Evolutionary conservation across 2,797 vertebrate genomes (phyloP).

Genomic region (Sphaeramia orbicularis): DNA sequence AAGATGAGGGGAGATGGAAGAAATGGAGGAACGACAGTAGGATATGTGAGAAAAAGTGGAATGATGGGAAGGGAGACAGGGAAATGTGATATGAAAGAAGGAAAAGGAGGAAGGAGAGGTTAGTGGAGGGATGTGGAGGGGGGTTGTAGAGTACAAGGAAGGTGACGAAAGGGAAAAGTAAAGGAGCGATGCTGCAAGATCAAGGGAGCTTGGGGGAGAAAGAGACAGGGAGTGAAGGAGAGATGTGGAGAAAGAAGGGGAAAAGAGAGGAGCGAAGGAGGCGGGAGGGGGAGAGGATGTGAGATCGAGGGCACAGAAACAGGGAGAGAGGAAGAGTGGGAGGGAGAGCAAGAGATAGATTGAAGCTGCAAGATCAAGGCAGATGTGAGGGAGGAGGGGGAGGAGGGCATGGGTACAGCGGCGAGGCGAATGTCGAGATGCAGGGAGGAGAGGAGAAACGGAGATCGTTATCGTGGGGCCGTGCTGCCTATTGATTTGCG

Average conservation of each 20-base stretch:
- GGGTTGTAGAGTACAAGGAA: constrained; percentile 31
- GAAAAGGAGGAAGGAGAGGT: constrained; percentile 35
- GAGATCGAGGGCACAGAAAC: constrained; percentile 59
- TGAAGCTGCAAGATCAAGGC: constrained; percentile 74
- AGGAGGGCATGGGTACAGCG: constrained; percentile 38
- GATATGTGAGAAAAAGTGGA: constrained; percentile 67
- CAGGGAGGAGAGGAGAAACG: constrained; percentile 69
- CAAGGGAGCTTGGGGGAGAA: constrained; percentile 49
- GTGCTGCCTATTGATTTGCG: constrained; percentile 78
- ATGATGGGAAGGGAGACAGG: constrained; percentile 37
- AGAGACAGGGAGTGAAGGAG: constrained; percentile 18
- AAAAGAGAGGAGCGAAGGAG: not conserved
- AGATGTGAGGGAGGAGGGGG: constrained; percentile 62
- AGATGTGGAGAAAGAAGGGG: constrained; percentile 15
- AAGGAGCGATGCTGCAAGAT: constrained; percentile 53
- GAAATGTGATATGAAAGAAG: constrained; percentile 60
- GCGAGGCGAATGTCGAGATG: constrained; percentile 62
- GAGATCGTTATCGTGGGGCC: constrained; percentile 75
- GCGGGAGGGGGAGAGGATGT: constrained; percentile 33
- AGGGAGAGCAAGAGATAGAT: constrained; percentile 55
- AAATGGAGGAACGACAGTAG: constrained; percentile 57
- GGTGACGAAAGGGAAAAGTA: constrained; percentile 40
- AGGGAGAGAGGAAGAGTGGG: constrained; percentile 54
- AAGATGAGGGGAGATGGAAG: constrained; percentile 53
- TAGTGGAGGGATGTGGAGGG: constrained; percentile 39